Conservation (phyloP, 2,797 vertebrate species). For the Coranthus polyacanthus region DNA sequence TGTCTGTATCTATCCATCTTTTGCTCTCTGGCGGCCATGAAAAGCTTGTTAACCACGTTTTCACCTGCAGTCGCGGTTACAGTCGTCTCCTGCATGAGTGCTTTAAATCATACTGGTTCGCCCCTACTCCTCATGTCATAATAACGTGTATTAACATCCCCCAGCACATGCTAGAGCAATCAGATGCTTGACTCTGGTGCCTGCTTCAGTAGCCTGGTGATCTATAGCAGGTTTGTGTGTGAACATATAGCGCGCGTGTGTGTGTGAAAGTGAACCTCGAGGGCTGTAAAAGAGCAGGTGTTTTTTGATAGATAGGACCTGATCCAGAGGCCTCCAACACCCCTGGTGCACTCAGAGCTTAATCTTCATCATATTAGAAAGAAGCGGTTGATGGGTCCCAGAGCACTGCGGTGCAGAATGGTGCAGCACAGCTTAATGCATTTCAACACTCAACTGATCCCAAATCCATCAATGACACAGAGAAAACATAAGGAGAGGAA, state of each 20-base stretch:
- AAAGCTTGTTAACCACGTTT: conserved; percentile 39
- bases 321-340: conserved; percentile 43
- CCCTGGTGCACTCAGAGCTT: conserved; percentile 33
- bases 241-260: conserved; percentile 12
- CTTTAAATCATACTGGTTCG: conserved; percentile 50
- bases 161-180: conserved; percentile 66
- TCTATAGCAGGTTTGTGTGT: conserved; percentile 44
- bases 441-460: conserved; percentile 33
- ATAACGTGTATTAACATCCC: conserved; percentile 66
- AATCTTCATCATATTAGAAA: conserved; percentile 47
- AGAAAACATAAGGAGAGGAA: too few relatives aligned
- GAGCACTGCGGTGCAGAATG: background rate
- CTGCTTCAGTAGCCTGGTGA: conserved; percentile 39
- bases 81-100: conserved; percentile 11
- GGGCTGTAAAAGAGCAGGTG: conserved; percentile 64
- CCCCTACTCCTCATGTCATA: conserved; percentile 47
- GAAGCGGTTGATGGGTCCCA: conserved; percentile 22
- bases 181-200: conserved; percentile 39
- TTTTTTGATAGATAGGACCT: conserved; percentile 65
- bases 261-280: conserved; percentile 10
- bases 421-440: conserved; percentile 24
- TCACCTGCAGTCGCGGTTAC: conserved; percentile 33
- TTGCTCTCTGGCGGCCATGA: conserved; percentile 5
- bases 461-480: conserved; percentile 21
- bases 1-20: conserved; percentile 14